Conservation (phyloP, 2,888 invertebrate species). For the Meandrusa payeni region DNA sequence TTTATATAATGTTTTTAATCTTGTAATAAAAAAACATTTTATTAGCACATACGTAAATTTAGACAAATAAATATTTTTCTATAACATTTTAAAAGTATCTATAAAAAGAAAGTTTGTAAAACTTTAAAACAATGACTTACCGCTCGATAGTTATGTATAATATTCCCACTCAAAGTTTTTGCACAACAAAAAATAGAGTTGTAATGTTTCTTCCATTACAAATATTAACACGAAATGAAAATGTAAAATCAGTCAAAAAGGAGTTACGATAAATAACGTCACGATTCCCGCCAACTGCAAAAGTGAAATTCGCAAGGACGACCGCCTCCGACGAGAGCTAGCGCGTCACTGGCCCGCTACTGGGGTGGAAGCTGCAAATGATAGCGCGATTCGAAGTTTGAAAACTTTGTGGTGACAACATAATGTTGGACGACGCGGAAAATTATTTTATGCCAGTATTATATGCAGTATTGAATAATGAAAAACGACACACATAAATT, state of each 20-base stretch:
- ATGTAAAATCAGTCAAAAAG: constrained; percentile 1
- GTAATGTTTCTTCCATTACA: not conserved
- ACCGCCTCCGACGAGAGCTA: constrained; percentile 37
- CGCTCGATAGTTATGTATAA: constrained; percentile 1
- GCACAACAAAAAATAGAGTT: not conserved
- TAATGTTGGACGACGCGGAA: constrained; percentile 31
- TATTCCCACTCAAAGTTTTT: constrained; percentile 9
- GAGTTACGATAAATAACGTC: constrained; percentile 39
- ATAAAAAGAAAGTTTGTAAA: not conserved
- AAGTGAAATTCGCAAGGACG: constrained; percentile 32
- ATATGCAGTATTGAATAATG: not conserved
- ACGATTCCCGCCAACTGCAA: constrained; percentile 46
- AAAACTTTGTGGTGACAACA: constrained; percentile 41
- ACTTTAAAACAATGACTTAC: constrained; percentile 8
- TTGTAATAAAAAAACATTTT: too few relatives aligned
- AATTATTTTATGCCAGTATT: constrained; percentile 9
- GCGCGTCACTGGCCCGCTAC: constrained; percentile 46
- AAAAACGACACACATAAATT: too few relatives aligned
- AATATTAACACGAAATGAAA: not conserved
- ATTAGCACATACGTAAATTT: too few relatives aligned
- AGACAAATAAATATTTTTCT: not conserved
- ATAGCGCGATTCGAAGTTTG: constrained; percentile 52
- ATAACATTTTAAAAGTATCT: not conserved
- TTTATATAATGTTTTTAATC: too few relatives aligned
- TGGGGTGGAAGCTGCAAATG: constrained; percentile 46